Evolutionary conservation across 2,113 vertebrate species (phyloP).

Genomic region (Tragelaphus scriptus): DNA sequence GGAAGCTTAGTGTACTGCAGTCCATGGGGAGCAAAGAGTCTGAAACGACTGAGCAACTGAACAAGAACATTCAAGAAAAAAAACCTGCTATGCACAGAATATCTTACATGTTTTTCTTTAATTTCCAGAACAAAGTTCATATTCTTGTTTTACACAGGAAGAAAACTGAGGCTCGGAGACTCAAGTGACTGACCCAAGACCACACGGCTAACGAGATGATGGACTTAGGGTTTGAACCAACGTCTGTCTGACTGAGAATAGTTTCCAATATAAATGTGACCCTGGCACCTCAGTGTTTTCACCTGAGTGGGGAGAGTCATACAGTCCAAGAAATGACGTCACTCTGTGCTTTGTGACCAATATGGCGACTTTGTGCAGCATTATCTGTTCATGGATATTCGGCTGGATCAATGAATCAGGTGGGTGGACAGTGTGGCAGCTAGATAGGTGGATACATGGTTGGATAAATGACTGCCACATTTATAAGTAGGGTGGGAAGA

Average conservation of each 20-base stretch:
- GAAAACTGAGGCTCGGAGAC: neutral
- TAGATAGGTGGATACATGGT: too few species aligned
- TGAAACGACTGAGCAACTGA: neutral
- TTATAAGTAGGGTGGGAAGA: neutral
- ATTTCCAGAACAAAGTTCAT: neutral
- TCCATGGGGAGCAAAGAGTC: neutral
- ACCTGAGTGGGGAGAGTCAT: too few species aligned
- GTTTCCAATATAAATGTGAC: neutral
- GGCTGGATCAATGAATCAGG: too few species aligned
- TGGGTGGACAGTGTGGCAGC: too few species aligned
- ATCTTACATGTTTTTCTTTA: neutral
- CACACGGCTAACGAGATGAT: neutral
- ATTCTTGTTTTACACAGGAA: neutral
- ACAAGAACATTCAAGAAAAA: neutral
- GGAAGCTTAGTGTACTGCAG: neutral
- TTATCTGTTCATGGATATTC: neutral
- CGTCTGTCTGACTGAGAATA: neutral
- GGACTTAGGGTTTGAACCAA: neutral
- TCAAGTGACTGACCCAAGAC: neutral
- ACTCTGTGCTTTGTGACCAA: rapidly evolving
- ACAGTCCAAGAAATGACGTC: neutral
- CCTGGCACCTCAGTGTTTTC: rapidly evolving
- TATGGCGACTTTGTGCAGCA: rapidly evolving
- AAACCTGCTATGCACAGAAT: neutral
- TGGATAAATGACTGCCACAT: neutral